Evolutionary conservation across 1,140 invertebrate genomes (phyloP), one percentile per base, ranked within the genome.

Genomic region (Drosophila orena): DNA sequence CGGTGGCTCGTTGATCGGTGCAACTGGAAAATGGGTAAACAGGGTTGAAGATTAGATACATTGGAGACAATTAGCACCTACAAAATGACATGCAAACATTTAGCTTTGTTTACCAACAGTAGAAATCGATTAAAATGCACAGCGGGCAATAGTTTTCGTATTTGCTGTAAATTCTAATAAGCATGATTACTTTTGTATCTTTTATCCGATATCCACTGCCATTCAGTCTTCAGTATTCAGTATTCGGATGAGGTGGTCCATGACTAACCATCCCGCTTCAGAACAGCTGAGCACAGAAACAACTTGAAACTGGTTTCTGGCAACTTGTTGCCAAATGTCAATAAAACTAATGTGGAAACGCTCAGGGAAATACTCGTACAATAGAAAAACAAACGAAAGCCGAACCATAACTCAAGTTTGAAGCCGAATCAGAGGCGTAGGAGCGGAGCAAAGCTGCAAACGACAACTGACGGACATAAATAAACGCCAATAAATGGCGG

Each of bases 301-400:
- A 50, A 65, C 73, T 59, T 30, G 35, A 71, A 86, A 86, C 83
- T 55, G 73, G 83, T 86, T 85, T 71, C 58, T 43, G 68, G 71
- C 75, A 71, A 83, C 83, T 77, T 72, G 75, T 83, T 89, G 75
- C 75, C 79, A 86, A 86, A 89, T 86, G 83, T 86, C 83, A 86
- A 86, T 86, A 86, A 86, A 76, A 88, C 60, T 79, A 89, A 88
- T 81, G 66, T 83, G 40, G 55, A 78, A 76, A 79, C 75, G 62
- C 65, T 83, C 64, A 69, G 50, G 64, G 40, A 76, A 59, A 76
- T 43, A 75, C 54, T 66, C 44, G 62, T 42, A 74, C 46, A 34
- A 70, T 24, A 70, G 37, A 66, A 54, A 69, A 54, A 37, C 17
- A 37, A 40, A 60, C 46, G 20, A 14, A 37, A 54, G 30, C 24